A percentile compares a stretch with the other conserved stretches of the same genome.
Conservation (phyloP, 2,888 invertebrate species). For the Caenorhabditis angaria region DNA sequence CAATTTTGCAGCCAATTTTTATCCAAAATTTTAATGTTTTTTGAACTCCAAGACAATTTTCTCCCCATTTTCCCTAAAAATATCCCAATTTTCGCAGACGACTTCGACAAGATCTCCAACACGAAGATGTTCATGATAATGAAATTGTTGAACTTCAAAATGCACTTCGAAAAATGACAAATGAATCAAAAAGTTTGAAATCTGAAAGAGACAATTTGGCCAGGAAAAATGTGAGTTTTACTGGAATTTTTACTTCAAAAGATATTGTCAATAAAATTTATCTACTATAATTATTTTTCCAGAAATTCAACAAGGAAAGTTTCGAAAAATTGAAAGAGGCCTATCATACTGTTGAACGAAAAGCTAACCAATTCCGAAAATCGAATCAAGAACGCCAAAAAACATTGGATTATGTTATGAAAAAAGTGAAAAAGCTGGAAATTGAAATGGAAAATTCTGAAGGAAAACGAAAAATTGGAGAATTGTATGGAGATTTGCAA, state of each 20-base stretch:
- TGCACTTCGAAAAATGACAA: background rate
- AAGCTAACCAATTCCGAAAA: background rate
- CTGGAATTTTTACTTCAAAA: background rate
- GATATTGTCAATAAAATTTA: background rate
- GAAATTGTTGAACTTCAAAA: slow-evolving; percentile 4
- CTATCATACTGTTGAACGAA: background rate
- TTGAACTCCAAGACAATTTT: too few species aligned
- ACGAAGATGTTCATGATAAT: slow-evolving; percentile 6
- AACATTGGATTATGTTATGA: background rate
- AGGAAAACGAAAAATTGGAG: background rate
- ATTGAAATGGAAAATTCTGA: background rate
- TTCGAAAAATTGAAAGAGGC: background rate
- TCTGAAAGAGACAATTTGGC: background rate
- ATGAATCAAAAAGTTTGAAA: background rate
- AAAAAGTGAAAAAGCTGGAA: background rate
- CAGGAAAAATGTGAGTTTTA: background rate
- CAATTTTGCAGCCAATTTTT: too few species aligned
- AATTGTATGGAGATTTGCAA: slow-evolving; percentile 2
- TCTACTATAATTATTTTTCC: too few species aligned
- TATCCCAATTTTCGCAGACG: slow-evolving; percentile 9
- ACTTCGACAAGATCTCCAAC: background rate
- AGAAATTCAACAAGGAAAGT: background rate
- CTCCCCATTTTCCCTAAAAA: too few species aligned
- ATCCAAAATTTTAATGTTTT: too few species aligned
- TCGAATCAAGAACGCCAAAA: slow-evolving; percentile 1